phyloP scores from a whole-genome alignment of 2,797 vertebrate species.

The Oreochromis grahami region DNA sequence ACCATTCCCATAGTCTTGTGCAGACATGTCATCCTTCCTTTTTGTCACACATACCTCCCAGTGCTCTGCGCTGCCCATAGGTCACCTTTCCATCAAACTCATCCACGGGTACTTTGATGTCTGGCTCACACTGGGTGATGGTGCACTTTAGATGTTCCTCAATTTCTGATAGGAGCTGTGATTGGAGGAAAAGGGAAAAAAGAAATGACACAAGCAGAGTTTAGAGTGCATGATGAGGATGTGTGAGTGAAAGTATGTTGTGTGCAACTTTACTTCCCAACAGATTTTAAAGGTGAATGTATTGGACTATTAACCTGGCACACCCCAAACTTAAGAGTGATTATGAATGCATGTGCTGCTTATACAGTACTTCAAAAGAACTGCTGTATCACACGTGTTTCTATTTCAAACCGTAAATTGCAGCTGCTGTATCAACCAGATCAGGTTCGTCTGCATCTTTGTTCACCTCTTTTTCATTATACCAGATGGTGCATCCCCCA shows the following conservation, averaged over 20 bases:
- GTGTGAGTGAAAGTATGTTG: background rate
- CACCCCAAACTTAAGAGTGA: background rate
- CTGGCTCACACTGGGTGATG: conserved; percentile 93
- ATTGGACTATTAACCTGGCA: background rate
- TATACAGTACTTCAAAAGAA: background rate
- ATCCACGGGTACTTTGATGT: conserved; percentile 93
- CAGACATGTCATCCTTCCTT: background rate
- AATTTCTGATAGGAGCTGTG: conserved; percentile 90
- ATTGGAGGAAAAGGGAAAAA: background rate
- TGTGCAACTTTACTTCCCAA: background rate
- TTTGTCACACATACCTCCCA: conserved; percentile 76
- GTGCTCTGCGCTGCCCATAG: conserved; percentile 86
- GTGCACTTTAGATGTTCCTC: conserved; percentile 98
- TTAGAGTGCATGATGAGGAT: background rate
- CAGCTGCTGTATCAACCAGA: background rate
- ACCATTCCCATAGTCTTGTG: background rate
- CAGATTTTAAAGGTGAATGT: background rate
- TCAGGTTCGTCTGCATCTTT: background rate
- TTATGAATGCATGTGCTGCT: background rate
- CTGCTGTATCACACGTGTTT: background rate
- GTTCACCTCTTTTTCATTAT: conserved; percentile 96
- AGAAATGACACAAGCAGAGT: background rate
- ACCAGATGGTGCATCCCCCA: conserved; percentile 98
- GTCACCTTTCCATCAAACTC: conserved; percentile 98
- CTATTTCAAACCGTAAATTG: background rate